Conservation (phyloP, 2,888 invertebrate species). For the Drosophila incognita region DNA sequence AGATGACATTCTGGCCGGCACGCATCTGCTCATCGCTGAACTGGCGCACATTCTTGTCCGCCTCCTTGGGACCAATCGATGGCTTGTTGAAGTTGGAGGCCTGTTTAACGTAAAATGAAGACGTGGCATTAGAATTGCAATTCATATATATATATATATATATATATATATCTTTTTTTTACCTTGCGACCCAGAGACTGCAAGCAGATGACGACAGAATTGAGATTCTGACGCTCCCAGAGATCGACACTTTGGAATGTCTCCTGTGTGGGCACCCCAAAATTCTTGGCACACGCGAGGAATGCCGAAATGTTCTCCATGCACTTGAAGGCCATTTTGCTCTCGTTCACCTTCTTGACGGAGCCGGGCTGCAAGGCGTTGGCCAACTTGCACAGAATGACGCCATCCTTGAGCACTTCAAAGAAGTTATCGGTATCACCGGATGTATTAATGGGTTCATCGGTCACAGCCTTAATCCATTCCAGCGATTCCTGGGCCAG, state of each 20-base stretch:
- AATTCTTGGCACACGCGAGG: conserved; percentile 91
- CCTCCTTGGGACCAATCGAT: conserved; percentile 97
- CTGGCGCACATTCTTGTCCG: conserved; percentile 96
- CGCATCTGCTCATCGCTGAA: conserved; percentile 97
- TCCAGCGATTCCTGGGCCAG: conserved; percentile 95
- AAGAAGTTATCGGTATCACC: conserved; percentile 98
- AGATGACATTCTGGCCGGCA: conserved; percentile 96
- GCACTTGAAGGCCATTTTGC: conserved; percentile 97
- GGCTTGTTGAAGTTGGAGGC: conserved; percentile 93
- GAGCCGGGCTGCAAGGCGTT: conserved; percentile 94
- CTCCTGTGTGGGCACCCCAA: conserved; percentile 97
- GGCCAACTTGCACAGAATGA: conserved; percentile 94
- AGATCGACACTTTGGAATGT: conserved; percentile 99
- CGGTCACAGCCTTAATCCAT: conserved; percentile 95
- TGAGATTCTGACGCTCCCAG: conserved; percentile 98
- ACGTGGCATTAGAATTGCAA: conserved; percentile 8
- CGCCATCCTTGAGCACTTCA: conserved; percentile 95
- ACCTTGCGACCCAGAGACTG: conserved; percentile 98
- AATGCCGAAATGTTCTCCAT: conserved; percentile 99
- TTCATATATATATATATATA: not conserved
- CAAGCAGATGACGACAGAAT: conserved; percentile 97
- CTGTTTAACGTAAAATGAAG: conserved; percentile 85
- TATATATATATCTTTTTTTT: conserved; percentile 36
- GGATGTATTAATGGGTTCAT: conserved; percentile 93
- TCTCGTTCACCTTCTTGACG: conserved; percentile 96